Evolutionary conservation across 2,888 invertebrate genomes (phyloP).

Genomic region (Orthosia cruda): DNA sequence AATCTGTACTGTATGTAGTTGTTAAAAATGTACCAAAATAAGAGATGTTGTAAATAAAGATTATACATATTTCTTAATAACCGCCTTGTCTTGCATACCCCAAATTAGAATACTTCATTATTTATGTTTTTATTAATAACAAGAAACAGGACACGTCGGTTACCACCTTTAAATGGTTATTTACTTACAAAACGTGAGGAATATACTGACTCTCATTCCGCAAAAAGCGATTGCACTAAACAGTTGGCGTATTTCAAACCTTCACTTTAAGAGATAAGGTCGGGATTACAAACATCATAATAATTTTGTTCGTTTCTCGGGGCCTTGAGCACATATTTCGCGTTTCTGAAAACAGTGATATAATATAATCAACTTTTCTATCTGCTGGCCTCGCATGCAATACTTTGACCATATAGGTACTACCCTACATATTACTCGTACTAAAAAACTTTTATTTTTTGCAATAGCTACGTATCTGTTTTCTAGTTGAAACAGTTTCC

Average conservation of each 20-base stretch:
- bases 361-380: too few relatives aligned
- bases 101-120: constrained; percentile 7
- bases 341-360: too few relatives aligned
- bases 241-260: constrained; percentile 18
- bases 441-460: too few relatives aligned
- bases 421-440: too few relatives aligned
- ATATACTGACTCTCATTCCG: constrained; percentile 10
- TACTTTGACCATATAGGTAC: too few relatives aligned
- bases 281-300: constrained; percentile 4
- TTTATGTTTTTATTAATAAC: constrained; percentile 6
- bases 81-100: constrained; percentile 46
- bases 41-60: constrained; percentile 68
- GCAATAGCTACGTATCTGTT: too few relatives aligned
- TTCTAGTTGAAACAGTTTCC: too few relatives aligned
- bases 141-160: background rate
- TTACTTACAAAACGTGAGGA: constrained; percentile 25
- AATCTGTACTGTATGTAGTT: constrained; percentile 52
- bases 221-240: constrained; percentile 5
- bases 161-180: constrained; percentile 14
- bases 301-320: constrained; percentile 7
- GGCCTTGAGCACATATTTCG: too few relatives aligned
- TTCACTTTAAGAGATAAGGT: constrained; percentile 40
- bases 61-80: constrained; percentile 66
- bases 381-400: too few relatives aligned
- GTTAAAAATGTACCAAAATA: constrained; percentile 48